Evolutionary conservation across 2,797 vertebrate genomes (phyloP), one percentile per base, ranked within the genome.

Genomic region (Sebastes cheni): DNA sequence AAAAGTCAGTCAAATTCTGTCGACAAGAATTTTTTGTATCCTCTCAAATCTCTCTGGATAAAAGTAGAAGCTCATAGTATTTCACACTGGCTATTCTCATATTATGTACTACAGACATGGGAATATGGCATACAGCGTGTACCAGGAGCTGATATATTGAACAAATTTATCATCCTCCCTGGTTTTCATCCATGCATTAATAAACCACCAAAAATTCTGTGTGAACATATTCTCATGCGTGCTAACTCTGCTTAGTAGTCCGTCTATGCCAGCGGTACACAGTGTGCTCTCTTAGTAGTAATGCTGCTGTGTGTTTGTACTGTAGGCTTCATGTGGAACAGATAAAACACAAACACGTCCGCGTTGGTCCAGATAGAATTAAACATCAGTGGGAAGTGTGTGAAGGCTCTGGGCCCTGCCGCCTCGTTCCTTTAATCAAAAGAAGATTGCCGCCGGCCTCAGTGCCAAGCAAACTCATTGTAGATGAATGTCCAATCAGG

Each of bases 401-500:
- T 58, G 79, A 81, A 88, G 88, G 80, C 89, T 89, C 79, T 25
- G 83, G 87, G 90, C 84, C 75, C 67, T 55, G 79, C 82, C 42
- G 85, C 86, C 84, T 86, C 90, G 77, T 82, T 81, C 79, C 88
- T 94, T 92, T 94, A 92, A 93, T 94, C 93, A 93, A 87, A 92
- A 86, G 86, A 87, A 88, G 91, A 91, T 88, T 88, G 91, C 91
- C 42, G 77, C 70, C 62, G 83, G 86, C 81, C n/a, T 87, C 87
- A 74, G 78, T 74, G 88, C 86, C 90, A 87, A 82, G 81, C 79
- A 71, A 86, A 92, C 88, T 93, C 84, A 87, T 84, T 84, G 87
- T 61, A 84, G 90, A 93, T 91, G 91, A 94, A 93, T 90, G 90
- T 92, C 89, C 89, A 92, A 93, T 94, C 91, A 93, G 72, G 65